Evolutionary conservation across 1,140 invertebrate genomes (phyloP).

Genomic region (Anastrepha obliqua): DNA sequence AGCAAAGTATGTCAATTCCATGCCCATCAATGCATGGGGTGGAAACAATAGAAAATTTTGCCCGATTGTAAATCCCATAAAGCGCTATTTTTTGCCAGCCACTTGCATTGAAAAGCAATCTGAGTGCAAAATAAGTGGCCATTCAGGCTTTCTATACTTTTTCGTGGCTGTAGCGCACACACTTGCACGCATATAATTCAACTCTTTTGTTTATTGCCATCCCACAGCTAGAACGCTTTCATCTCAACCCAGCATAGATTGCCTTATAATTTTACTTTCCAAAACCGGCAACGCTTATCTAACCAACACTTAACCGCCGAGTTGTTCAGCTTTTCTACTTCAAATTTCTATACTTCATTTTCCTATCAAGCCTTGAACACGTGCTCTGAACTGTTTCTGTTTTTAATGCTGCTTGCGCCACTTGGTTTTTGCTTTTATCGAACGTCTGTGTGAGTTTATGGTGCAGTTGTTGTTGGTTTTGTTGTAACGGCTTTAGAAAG

Average conservation of each 20-base stretch:
- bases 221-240: no score
- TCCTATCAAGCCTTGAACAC: not conserved
- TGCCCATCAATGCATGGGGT: no score
- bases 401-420: not conserved
- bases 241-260: no score
- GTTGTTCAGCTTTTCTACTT: not conserved
- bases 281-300: not conserved
- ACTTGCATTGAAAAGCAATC: not conserved
- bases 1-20: no score
- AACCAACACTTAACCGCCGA: not conserved
- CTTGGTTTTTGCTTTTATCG: not conserved
- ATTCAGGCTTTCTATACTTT: not conserved
- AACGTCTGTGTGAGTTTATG: not conserved
- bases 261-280: not conserved
- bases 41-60: no score
- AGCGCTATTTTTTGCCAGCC: no score
- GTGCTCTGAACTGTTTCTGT: not conserved
- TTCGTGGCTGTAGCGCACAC: not conserved
- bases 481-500: not conserved
- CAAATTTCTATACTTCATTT: not conserved
- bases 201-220: no score
- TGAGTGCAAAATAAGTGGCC: not conserved
- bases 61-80: no score
- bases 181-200: not conserved
- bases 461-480: not conserved